Conservation (phyloP, 2,888 invertebrate species). For the Eretmocerus hayati region DNA sequence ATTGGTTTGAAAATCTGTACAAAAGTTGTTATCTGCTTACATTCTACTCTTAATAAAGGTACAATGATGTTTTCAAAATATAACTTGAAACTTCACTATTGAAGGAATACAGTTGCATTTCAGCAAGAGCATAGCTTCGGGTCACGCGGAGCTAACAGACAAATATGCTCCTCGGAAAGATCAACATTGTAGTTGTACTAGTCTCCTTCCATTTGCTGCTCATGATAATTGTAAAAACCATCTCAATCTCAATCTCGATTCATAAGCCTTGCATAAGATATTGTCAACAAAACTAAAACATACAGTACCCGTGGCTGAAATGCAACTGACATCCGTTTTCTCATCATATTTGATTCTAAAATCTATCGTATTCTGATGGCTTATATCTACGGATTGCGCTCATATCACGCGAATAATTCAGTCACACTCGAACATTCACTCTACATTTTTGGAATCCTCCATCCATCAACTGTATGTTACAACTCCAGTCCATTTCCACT, state of each 20-base stretch:
- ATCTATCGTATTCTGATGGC: slow-evolving; percentile 20
- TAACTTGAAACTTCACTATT: slow-evolving; percentile 46
- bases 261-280: slow-evolving; percentile 48
- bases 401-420: slow-evolving; percentile 13
- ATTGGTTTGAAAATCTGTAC: slow-evolving; percentile 31
- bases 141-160: slow-evolving; percentile 48
- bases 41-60: slow-evolving; percentile 24
- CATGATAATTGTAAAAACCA: slow-evolving; percentile 35
- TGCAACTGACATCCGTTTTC: slow-evolving; percentile 42
- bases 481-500: slow-evolving; percentile 36
- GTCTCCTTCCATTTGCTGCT: slow-evolving; percentile 12
- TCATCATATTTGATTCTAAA: slow-evolving; percentile 18
- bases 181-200: slow-evolving; percentile 32
- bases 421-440: slow-evolving; percentile 10
- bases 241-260: slow-evolving; percentile 43
- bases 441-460: slow-evolving; percentile 6
- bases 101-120: slow-evolving; percentile 47
- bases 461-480: slow-evolving; percentile 31
- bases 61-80: slow-evolving; percentile 45
- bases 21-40: slow-evolving; percentile 33
- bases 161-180: slow-evolving; percentile 45
- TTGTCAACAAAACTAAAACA: slow-evolving; percentile 48
- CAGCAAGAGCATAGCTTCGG: slow-evolving; percentile 46
- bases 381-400: slow-evolving; percentile 6
- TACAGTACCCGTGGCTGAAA: slow-evolving; percentile 45